Percentiles rank a stretch among this genome's conserved stretches.
Evolutionary conservation across 2,113 vertebrate genomes (phyloP).

Genomic region (Scartelaos histophorus): DNA sequence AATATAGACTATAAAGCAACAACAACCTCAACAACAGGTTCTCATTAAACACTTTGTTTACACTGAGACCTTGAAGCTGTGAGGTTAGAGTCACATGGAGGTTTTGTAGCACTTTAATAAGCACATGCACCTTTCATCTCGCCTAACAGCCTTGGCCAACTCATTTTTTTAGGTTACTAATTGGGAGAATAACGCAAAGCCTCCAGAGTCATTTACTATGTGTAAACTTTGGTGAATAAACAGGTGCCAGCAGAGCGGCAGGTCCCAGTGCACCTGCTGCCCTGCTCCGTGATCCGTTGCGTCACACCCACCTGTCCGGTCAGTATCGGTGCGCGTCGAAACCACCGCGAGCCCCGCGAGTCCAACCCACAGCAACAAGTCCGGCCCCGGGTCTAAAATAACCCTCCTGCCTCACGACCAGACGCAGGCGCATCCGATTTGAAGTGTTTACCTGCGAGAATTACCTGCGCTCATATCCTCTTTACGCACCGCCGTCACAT

Average conservation of each 20-base stretch:
- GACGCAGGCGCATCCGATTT: conserved; percentile 29
- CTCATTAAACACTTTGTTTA: conserved; percentile 22
- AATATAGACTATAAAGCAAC: conserved; percentile 15
- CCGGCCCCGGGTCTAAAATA: not conserved
- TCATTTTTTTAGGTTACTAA: not conserved
- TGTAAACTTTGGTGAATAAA: not conserved
- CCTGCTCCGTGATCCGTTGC: conserved; percentile 32
- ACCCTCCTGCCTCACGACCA: conserved; percentile 25
- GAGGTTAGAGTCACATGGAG: conserved; percentile 16
- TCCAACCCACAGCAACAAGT: conserved; percentile 2
- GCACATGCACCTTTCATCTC: not conserved
- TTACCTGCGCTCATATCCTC: conserved; percentile 50
- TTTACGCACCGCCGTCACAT: conserved; percentile 62
- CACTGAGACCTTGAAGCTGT: conserved; percentile 28
- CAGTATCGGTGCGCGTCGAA: conserved; percentile 77
- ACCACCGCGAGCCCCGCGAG: conserved; percentile 47
- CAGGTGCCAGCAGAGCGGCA: not conserved
- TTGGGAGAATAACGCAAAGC: not conserved
- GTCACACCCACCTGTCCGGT: conserved; percentile 74
- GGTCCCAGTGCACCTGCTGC: conserved; percentile 36
- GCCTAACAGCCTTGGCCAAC: not conserved
- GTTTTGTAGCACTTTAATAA: conserved; percentile 19
- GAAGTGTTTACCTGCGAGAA: conserved; percentile 37
- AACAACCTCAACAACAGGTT: conserved; percentile 28
- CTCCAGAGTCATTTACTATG: not conserved